Evolutionary conservation across 2,888 invertebrate species (phyloP).

Genomic region (Entomobrya proxima): DNA sequence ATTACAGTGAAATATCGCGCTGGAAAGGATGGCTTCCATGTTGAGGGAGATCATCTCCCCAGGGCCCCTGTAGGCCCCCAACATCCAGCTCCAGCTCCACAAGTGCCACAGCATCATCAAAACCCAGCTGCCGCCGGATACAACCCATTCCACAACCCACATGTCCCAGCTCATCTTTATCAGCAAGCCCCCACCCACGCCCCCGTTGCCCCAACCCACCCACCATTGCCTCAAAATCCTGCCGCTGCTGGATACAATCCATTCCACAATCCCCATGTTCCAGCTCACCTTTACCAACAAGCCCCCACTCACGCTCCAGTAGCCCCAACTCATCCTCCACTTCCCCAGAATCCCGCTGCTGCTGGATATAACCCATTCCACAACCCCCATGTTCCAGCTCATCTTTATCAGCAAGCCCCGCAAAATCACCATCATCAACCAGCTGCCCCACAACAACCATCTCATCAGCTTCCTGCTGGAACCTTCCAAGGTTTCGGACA

Average conservation of each 20-base stretch:
- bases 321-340: not conserved
- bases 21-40: conserved; percentile 72
- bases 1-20: conserved; percentile 71
- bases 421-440: conserved; percentile 39
- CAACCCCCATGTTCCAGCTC: conserved; percentile 62
- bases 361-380: conserved; percentile 28
- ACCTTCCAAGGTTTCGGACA: conserved; percentile 34
- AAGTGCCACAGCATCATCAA: conserved; percentile 56
- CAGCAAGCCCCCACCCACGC: conserved; percentile 9
- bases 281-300: conserved; percentile 2
- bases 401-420: conserved; percentile 63
- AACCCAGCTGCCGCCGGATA: conserved; percentile 21
- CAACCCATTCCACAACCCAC: conserved; percentile 53
- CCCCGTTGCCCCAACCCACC: conserved; percentile 45
- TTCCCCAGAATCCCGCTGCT: not conserved
- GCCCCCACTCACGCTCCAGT: conserved; percentile 3
- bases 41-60: conserved; percentile 72
- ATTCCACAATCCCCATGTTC: conserved; percentile 6
- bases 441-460: conserved; percentile 3
- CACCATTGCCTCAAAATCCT: conserved; percentile 36
- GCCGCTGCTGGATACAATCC: conserved; percentile 34
- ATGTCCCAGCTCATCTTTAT: conserved; percentile 55
- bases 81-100: conserved; percentile 46
- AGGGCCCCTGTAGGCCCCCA: conserved; percentile 53
- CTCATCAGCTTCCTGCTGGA: conserved; percentile 11